Evolutionary conservation across 2,113 vertebrate species (phyloP), one percentile per base, ranked within the genome.

Genomic region (Melanerpes formicivorus): DNA sequence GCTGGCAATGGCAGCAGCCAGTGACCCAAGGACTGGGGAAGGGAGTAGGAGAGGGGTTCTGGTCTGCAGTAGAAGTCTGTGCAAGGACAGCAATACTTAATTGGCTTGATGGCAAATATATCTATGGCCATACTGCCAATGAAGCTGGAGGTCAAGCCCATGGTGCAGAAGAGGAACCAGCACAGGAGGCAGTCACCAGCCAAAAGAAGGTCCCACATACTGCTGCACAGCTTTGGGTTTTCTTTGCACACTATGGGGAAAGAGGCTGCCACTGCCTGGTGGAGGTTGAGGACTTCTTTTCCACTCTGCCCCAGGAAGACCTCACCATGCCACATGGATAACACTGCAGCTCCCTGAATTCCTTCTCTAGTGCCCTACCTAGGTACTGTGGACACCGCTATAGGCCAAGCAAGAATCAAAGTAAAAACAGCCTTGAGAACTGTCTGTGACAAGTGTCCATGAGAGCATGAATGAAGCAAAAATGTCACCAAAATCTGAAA

Each of bases 1-100:
- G 60, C 44, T 2, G 3, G 11, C 50, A 44, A 44, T 4, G 2
- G 11, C 65, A 50, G n/a, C 0, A 2, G 17, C 2, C 5, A 0
- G 29, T 10, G 26, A 23, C 19, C 26, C 55, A 14, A 5, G 16
- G 18, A 18, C 30, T 17, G 22, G 26, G 27, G 52, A 74, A 17
- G 5, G 34, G 21, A 80, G 18, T 0, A 2, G 32, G 32, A 83
- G 25, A 54, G 30, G 23, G 1, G 0, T 58, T 52, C 16, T 63
- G 56, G 7, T 58, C 46, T 54, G 60, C 3, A 1, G 40, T 11
- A 65, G 54, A 8, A 23, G 26, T 55, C 73, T 2, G 1, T 32
- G n/a, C 74, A 50, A 62, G 46, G 52, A 58, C 12, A 54, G 11
- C 25, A 30, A 15, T 5, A 22, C n/a, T 56, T 48, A 8, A 5